These are phyloP conservation scores for Orycteropus afer DNA, from an alignment of 2,113 vertebrate species.

Conservation along the genomic window DNA sequence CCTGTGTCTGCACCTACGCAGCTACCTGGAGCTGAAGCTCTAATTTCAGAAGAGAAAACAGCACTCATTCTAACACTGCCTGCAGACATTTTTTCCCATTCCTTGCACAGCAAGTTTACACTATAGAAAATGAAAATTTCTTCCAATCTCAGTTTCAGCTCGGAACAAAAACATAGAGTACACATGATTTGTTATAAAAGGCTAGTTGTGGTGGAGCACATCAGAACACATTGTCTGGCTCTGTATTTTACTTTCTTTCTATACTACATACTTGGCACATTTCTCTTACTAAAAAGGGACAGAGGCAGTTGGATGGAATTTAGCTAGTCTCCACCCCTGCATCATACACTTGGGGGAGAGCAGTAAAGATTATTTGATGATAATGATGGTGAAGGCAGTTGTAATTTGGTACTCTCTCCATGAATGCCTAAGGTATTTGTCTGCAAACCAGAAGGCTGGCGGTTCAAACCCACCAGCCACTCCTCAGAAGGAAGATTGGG, in stretches of 20 bases:
- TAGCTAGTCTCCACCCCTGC: not conserved
- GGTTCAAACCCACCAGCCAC: too few species aligned
- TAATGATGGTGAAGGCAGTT: not conserved
- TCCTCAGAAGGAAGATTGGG: too few species aligned
- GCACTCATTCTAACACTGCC: conserved; percentile 11
- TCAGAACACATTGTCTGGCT: not conserved
- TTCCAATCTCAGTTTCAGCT: conserved; percentile 12
- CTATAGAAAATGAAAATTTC: conserved; percentile 34
- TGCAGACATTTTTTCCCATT: not conserved
- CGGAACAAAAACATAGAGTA: conserved; percentile 49
- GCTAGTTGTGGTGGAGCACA: not conserved
- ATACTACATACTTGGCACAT: not conserved
- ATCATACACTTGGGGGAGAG: not conserved
- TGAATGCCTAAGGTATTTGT: too few species aligned
- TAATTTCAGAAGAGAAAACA: conserved; percentile 37
- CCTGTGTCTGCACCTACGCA: not conserved
- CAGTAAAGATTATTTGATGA: not conserved
- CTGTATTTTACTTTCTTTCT: not conserved
- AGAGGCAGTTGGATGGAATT: not conserved
- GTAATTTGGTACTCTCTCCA: not conserved
- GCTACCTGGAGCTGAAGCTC: not conserved
- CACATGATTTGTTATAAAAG: not conserved
- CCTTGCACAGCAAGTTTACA: not conserved
- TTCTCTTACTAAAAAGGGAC: not conserved
- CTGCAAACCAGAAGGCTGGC: too few species aligned